Conservation (phyloP, 2,797 vertebrate species). For the Tadarida brasiliensis region DNA sequence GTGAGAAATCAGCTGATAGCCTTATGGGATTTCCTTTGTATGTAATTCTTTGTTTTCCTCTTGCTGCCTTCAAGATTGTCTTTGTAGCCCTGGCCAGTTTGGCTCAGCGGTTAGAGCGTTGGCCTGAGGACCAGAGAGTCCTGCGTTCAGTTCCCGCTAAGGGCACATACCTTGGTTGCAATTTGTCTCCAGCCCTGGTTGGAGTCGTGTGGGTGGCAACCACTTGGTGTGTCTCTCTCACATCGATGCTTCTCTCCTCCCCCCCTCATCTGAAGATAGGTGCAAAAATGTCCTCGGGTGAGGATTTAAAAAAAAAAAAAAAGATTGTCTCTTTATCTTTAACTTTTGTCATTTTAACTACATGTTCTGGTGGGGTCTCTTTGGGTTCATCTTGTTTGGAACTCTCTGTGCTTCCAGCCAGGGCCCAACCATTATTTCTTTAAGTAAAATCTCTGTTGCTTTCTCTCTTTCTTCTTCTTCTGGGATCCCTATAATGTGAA, state of each 20-base stretch:
- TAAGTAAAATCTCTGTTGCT: not conserved
- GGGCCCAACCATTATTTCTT: not conserved
- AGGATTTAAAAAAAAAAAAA: too few species aligned
- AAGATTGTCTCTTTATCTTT: not conserved
- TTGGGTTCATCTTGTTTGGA: not conserved
- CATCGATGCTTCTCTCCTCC: too few species aligned
- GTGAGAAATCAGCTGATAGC: not conserved
- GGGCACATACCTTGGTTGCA: too few species aligned
- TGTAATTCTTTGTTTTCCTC: not conserved
- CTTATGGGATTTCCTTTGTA: not conserved
- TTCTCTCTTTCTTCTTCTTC: not conserved
- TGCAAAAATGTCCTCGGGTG: too few species aligned
- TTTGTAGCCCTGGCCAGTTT: too few species aligned
- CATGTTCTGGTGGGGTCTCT: not conserved
- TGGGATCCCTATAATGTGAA: not conserved
- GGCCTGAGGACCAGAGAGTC: too few species aligned
- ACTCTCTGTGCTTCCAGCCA: not conserved
- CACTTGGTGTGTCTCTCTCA: too few species aligned
- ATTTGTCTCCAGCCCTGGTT: too few species aligned
- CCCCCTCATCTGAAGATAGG: too few species aligned
- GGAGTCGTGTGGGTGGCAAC: too few species aligned
- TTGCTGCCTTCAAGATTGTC: not conserved
- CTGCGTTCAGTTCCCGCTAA: too few species aligned
- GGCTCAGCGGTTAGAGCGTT: too few species aligned
- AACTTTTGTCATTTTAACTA: not conserved